phyloP scores from a whole-genome alignment of 2,797 vertebrate genomes.

The Rhynchotus rufescens region DNA sequence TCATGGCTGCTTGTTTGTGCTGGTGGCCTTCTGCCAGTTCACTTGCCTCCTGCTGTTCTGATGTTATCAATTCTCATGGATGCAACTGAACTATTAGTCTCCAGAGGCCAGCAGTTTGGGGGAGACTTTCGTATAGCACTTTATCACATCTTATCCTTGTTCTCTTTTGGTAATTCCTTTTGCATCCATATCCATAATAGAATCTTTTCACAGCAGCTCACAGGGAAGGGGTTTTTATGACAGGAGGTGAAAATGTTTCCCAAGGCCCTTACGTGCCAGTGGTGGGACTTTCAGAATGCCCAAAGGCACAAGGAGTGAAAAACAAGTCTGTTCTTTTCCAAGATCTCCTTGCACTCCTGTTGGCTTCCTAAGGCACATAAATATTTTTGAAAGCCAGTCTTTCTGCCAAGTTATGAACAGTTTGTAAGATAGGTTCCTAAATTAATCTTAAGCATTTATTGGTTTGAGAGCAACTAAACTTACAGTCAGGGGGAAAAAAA shows the following conservation, averaged over 20 bases:
- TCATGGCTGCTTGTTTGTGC: background rate
- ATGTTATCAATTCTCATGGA: background rate
- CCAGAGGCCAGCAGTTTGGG: background rate
- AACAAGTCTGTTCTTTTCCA: background rate
- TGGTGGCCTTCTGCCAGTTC: background rate
- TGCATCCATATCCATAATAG: background rate
- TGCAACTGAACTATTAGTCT: background rate
- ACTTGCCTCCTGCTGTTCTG: background rate
- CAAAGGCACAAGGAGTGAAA: background rate
- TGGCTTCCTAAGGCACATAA: background rate
- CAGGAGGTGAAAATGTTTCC: background rate
- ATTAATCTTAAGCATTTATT: conserved; percentile 46
- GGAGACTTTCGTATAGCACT: background rate
- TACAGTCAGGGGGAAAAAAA: background rate
- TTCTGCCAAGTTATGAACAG: background rate
- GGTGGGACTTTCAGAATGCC: background rate
- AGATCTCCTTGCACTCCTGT: background rate
- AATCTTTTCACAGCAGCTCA: background rate
- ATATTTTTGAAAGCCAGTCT: background rate
- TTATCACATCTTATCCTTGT: background rate
- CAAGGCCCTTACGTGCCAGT: background rate
- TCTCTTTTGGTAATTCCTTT: background rate
- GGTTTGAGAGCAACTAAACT: background rate
- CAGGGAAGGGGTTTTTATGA: background rate
- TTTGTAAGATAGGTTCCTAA: background rate